A percentile compares a stretch with the other conserved stretches of the same genome.
These are phyloP conservation scores for Homarus americanus DNA, from an alignment of 1,140 invertebrate genomes.

Conservation along the genomic window DNA sequence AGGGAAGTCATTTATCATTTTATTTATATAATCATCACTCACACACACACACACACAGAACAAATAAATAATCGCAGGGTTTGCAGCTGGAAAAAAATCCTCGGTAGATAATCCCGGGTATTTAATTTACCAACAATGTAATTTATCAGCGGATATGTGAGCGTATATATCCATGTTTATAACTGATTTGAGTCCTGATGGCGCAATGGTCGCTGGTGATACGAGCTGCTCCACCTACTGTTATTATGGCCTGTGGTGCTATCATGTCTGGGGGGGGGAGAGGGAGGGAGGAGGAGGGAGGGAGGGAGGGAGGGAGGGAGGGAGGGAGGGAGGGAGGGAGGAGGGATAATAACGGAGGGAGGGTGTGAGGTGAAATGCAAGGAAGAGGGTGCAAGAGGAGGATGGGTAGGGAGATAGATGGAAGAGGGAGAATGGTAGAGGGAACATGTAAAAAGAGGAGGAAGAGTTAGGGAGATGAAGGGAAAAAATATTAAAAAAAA, in stretches of 20 bases:
- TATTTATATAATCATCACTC: too few relatives aligned
- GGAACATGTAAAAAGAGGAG: neutral
- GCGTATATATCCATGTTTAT: neutral
- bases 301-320: too few relatives aligned
- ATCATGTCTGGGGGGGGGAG: neutral
- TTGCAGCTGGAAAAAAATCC: neutral
- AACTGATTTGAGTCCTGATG: too few relatives aligned
- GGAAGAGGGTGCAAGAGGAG: neutral
- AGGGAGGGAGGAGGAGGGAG: neutral
- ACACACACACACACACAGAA: neutral
- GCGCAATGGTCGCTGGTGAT: too few relatives aligned
- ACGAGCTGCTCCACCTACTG: too few relatives aligned
- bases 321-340: neutral
- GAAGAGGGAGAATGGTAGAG: neutral
- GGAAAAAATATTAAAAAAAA: too few relatives aligned
- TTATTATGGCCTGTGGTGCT: too few relatives aligned
- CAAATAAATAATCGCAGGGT: neutral
- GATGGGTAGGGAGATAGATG: neutral
- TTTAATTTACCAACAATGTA: conserved; percentile 10
- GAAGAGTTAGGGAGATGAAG: neutral
- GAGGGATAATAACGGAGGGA: too few relatives aligned
- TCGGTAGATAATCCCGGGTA: neutral
- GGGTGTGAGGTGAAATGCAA: neutral
- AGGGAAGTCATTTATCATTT: too few relatives aligned
- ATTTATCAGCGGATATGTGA: neutral